Evolutionary conservation across 1,140 invertebrate species (phyloP), one percentile per base, ranked within the genome.

Genomic region (Pseudomyrmex concolor): DNA sequence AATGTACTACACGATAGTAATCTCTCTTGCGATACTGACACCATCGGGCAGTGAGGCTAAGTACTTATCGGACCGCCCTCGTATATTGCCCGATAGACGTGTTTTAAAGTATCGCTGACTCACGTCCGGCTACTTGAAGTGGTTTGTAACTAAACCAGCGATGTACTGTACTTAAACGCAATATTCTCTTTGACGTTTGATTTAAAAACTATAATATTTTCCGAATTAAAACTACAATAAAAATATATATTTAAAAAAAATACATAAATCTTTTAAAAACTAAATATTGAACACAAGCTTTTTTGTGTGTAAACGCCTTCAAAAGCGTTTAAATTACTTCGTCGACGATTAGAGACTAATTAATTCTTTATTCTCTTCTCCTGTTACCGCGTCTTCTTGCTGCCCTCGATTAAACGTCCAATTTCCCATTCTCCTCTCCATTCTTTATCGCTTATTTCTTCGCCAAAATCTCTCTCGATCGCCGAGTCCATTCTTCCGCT

Each of bases 91-190:
- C 76, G 34, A 34, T 10, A 55, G 76, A 80, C n/a, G 54, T 57
- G 15, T 80, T 80, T 71, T 71, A 71, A 80, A 25, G 54, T 25
- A 71, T 80, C 15, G 66, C 76, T 80, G 66, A 71, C 66, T 80
- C 76, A 80, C 55, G 66, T 80, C 76, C 76, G 66, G 76, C 50
- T 22, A 70, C 72, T 74, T 67, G 17, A 45, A 67, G 34, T 45
- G 67, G 7, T 25, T 25, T 25, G 25, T 50, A 71, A 15, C 55
- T 59, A 70, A 70, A 70, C 54, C 60, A 34, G 51, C 34, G 43
- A 80, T 59, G 71, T 50, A 80, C 71, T 34, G 50, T 51, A 43
- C 54, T 48, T 7, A 19, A 45, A 71, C 17, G 66, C 76, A 19
- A 67, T 57, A 59, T 17, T 17, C 51, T 70, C 70, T 64, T 17